A percentile compares a stretch with the other conserved stretches of the same genome.
phyloP scores from a whole-genome alignment of 2,797 vertebrate genomes.

The Pangasius krempfi region DNA sequence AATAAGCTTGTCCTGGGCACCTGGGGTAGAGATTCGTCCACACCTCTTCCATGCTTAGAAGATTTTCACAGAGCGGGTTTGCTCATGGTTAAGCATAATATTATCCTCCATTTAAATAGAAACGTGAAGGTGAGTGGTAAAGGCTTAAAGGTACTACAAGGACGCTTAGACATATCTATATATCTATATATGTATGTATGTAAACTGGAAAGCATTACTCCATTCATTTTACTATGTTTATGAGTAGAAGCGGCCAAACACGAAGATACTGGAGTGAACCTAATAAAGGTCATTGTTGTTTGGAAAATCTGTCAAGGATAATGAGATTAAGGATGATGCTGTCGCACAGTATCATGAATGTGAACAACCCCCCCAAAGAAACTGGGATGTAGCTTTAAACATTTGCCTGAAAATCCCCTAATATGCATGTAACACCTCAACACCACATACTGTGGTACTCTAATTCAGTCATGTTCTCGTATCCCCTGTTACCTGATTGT shows the following conservation, averaged over 20 bases:
- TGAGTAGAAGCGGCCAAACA: not conserved
- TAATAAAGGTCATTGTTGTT: not conserved
- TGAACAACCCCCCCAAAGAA: not conserved
- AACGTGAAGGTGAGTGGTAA: not conserved
- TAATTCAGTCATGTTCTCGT: conserved; percentile 40
- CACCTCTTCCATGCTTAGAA: not conserved
- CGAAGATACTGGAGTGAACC: not conserved
- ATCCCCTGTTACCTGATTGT: conserved; percentile 57
- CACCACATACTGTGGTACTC: conserved; percentile 7
- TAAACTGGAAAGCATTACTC: not conserved
- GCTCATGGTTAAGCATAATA: not conserved
- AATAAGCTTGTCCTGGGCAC: not conserved
- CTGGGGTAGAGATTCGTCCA: not conserved
- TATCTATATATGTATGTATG: no score
- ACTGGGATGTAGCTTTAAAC: not conserved
- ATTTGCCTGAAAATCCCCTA: conserved; percentile 8
- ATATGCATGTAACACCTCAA: conserved; percentile 33
- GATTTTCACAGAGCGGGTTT: not conserved
- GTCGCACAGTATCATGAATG: not conserved
- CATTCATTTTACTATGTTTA: not conserved
- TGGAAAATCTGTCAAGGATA: not conserved
- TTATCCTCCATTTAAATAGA: not conserved
- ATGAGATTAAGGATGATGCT: not conserved
- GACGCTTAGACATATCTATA: not conserved
- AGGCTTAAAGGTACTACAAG: not conserved